Conservation (phyloP, 2,888 invertebrate genomes). For the Spatulosminthurus flaviceps region DNA sequence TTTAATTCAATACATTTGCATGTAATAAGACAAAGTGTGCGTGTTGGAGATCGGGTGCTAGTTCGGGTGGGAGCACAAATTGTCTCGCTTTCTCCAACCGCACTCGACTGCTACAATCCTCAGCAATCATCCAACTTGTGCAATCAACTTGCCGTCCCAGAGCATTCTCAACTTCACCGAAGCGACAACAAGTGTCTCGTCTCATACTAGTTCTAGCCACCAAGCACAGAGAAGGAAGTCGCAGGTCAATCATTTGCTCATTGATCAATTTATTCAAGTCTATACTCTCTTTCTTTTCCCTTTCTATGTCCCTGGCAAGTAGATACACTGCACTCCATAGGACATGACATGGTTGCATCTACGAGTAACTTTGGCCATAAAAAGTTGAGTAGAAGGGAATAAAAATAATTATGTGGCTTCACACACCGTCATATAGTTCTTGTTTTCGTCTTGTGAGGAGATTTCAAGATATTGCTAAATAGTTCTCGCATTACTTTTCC, state of each 20-base stretch:
- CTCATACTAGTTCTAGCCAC: no score
- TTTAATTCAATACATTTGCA: slow-evolving; percentile 41
- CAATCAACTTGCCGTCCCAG: no score
- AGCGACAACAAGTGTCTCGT: no score
- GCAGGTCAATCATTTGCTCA: no score
- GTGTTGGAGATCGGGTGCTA: background rate
- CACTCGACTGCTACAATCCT: background rate
- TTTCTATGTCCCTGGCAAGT: no score
- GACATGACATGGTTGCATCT: background rate
- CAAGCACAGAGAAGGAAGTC: no score
- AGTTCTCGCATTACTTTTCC: background rate
- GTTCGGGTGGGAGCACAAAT: background rate
- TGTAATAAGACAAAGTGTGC: slow-evolving; percentile 31
- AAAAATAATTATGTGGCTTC: slow-evolving; percentile 7
- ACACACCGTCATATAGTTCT: background rate
- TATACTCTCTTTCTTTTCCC: no score
- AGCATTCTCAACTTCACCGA: background rate
- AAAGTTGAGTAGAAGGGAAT: background rate
- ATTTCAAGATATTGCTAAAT: background rate
- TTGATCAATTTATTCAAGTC: no score
- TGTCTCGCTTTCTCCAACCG: background rate
- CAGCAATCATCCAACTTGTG: background rate
- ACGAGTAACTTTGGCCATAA: slow-evolving; percentile 1
- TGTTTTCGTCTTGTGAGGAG: no score
- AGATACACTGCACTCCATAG: no score